Evolutionary conservation across 2,888 invertebrate genomes (phyloP).

Genomic region (Polylopha cassiicola): DNA sequence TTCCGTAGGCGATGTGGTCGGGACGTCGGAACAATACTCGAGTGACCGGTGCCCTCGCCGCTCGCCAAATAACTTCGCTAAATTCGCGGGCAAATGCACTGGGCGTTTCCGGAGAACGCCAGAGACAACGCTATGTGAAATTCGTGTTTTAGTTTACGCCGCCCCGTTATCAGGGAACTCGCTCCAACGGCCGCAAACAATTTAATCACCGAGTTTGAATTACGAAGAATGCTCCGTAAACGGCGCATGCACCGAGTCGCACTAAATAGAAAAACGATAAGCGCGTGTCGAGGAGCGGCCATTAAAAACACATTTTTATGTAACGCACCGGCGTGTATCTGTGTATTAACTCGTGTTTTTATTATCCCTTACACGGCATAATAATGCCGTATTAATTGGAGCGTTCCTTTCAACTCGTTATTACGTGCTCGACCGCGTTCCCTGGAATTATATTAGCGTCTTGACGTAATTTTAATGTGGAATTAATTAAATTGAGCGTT

Average conservation of each 20-base stretch:
- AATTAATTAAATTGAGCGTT: slow-evolving; percentile 46
- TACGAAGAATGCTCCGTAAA: neutral
- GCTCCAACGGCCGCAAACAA: slow-evolving; percentile 26
- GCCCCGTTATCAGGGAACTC: slow-evolving; percentile 32
- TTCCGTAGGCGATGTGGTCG: slow-evolving; percentile 41
- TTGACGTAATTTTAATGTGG: slow-evolving; percentile 23
- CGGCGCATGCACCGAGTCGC: slow-evolving; percentile 13
- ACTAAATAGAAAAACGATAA: slow-evolving; percentile 26
- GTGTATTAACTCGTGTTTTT: slow-evolving; percentile 38
- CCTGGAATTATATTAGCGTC: slow-evolving; percentile 9
- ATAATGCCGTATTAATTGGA: slow-evolving; percentile 17
- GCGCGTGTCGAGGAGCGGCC: slow-evolving; percentile 30
- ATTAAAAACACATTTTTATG: slow-evolving; percentile 39
- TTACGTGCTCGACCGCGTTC: slow-evolving; percentile 8
- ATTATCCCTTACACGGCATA: slow-evolving; percentile 30
- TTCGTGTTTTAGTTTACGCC: slow-evolving; percentile 35
- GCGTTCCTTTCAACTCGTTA: slow-evolving; percentile 7
- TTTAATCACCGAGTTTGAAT: slow-evolving; percentile 20
- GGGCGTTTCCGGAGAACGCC: slow-evolving; percentile 44
- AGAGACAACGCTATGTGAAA: slow-evolving; percentile 35
- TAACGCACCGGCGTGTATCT: slow-evolving; percentile 28
- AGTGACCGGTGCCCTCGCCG: slow-evolving; percentile 29
- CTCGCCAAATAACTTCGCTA: slow-evolving; percentile 47
- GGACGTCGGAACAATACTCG: slow-evolving; percentile 47
- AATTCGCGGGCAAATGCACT: slow-evolving; percentile 58